phyloP scores from a whole-genome alignment of 1,140 invertebrate species.

The Plectus sambesii region DNA sequence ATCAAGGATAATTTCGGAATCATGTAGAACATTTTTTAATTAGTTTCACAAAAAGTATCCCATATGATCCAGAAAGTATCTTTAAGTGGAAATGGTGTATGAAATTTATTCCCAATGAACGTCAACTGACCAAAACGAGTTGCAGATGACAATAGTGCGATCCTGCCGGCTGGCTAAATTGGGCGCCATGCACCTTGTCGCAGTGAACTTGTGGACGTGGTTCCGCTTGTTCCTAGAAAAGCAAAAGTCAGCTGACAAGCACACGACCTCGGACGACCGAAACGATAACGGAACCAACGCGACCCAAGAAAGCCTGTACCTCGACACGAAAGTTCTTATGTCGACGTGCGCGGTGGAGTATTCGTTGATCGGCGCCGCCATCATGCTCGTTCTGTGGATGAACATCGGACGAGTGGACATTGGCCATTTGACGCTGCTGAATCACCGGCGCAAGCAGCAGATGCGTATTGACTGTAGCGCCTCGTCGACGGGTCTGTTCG shows the following conservation, averaged over 20 bases:
- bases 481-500: constrained; percentile 39
- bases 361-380: constrained; percentile 40
- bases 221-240: constrained; percentile 41
- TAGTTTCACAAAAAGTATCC: not conserved
- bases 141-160: constrained; percentile 34
- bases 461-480: too few species aligned
- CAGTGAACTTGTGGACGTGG: constrained; percentile 44
- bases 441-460: too few species aligned
- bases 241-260: constrained; percentile 28
- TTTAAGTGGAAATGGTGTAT: not conserved
- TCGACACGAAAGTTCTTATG: too few species aligned
- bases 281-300: too few species aligned
- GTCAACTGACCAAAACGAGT: too few species aligned
- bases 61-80: too few species aligned
- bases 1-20: too few species aligned
- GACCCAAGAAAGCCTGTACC: too few species aligned
- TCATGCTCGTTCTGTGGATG: constrained; percentile 42
- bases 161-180: constrained; percentile 39
- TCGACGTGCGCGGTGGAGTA: constrained; percentile 44
- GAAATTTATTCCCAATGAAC: constrained; percentile 3
- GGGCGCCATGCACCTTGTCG: constrained; percentile 43
- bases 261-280: too few species aligned
- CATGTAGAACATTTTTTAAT: constrained; percentile 15
- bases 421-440: too few species aligned
- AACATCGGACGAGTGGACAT: too few species aligned